A percentile compares a stretch with the other conserved stretches of the same genome.
These are phyloP conservation scores for Sphinx pinastri DNA, from an alignment of 2,888 invertebrate species.

Conservation along the genomic window DNA sequence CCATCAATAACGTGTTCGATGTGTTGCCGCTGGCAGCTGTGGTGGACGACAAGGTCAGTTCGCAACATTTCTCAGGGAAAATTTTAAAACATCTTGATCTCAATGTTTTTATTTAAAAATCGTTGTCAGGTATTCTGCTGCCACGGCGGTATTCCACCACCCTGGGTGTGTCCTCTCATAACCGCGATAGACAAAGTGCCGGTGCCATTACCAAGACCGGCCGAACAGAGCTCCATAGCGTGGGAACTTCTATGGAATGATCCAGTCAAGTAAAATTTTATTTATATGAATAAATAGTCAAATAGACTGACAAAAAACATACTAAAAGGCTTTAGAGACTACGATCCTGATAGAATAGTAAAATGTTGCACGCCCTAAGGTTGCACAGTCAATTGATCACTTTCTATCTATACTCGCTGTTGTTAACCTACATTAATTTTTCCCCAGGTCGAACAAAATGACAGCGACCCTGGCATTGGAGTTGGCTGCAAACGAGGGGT, in stretches of 20 bases:
- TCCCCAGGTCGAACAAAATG: constrained; percentile 64
- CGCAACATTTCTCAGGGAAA: background rate
- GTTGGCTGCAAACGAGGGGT: constrained; percentile 85
- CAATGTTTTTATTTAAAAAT: background rate
- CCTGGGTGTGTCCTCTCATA: constrained; percentile 86
- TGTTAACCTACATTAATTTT: background rate
- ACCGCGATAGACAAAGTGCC: constrained; percentile 87
- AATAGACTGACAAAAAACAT: background rate
- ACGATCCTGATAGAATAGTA: too few relatives aligned
- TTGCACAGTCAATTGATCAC: too few relatives aligned
- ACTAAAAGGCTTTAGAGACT: background rate
- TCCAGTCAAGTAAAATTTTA: constrained; percentile 79
- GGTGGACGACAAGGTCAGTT: constrained; percentile 86
- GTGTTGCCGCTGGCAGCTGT: constrained; percentile 88
- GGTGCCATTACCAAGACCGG: constrained; percentile 85
- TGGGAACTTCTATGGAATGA: constrained; percentile 94
- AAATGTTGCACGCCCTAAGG: too few relatives aligned
- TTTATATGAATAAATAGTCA: constrained; percentile 25
- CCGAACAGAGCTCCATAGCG: constrained; percentile 87
- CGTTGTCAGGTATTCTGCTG: constrained; percentile 87
- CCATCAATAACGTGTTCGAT: constrained; percentile 88
- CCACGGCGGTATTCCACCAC: constrained; percentile 91
- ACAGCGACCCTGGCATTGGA: constrained; percentile 79
- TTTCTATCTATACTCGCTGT: too few relatives aligned
- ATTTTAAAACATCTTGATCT: too few relatives aligned